Evolutionary conservation across 2,797 vertebrate species (phyloP).

Genomic region (Distichodus sexfasciatus): DNA sequence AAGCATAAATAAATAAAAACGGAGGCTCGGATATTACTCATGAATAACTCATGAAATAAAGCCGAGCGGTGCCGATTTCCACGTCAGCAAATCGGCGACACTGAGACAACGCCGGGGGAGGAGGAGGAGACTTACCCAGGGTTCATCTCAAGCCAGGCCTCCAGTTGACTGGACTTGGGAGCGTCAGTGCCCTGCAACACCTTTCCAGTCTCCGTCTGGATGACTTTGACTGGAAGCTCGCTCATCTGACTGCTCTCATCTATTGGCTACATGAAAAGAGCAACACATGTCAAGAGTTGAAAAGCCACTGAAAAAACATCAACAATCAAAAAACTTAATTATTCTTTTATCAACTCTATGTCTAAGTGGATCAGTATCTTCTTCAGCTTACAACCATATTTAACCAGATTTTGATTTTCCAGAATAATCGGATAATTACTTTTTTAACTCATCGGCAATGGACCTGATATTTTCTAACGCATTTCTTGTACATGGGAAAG

Average conservation of each 20-base stretch:
- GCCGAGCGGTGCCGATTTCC: background rate
- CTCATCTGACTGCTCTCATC: slow-evolving; percentile 99
- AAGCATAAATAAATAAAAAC: background rate
- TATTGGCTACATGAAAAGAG: slow-evolving; percentile 78
- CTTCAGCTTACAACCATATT: too few species aligned
- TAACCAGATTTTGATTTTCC: too few species aligned
- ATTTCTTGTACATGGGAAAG: too few species aligned
- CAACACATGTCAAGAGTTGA: background rate
- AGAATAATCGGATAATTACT: too few species aligned
- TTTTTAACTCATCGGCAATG: too few species aligned
- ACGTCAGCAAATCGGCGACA: background rate
- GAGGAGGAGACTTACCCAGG: slow-evolving; percentile 79
- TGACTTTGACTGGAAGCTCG: slow-evolving; percentile 96
- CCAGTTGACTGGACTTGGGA: slow-evolving; percentile 95
- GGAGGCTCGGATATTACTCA: background rate
- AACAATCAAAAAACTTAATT: too few species aligned
- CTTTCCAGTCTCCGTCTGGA: slow-evolving; percentile 95
- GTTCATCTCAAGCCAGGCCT: slow-evolving; percentile 98
- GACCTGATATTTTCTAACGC: too few species aligned
- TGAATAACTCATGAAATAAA: background rate
- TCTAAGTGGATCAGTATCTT: too few species aligned
- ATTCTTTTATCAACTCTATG: too few species aligned
- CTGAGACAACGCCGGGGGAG: background rate
- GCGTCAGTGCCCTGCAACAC: slow-evolving; percentile 94
- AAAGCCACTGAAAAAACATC: background rate